Base-by-base conservation (phyloP, 2,888 invertebrate genomes). In the Nebria salina region DNA sequence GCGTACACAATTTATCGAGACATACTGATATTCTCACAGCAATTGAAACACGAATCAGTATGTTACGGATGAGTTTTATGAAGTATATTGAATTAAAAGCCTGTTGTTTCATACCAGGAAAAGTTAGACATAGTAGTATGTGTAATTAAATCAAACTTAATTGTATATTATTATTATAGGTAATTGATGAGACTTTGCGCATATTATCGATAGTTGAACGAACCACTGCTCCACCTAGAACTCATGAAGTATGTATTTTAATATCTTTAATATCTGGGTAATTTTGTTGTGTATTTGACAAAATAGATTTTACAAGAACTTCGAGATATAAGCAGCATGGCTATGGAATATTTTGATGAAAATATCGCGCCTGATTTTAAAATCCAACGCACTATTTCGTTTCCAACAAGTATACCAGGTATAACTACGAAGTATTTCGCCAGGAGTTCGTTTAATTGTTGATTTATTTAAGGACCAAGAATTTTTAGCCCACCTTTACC, bases 341-440 rank as follows among this genome's bases (percentile, higher is more conserved):
- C 98, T 0, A 97, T 98, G 90, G 98, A 98, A 86, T 96, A 98
- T 88, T 98, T 98, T 87, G 97, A 98, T 86, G 97, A 98, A 86
- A 95, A 96, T 86, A 95, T 98, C 83, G 89, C 93, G 76, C 94
- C 94, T 3, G 84, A 84, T 74, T 85, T 88, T 43, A 88, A 87
- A 83, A 85, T 86, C 78, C 83, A 83, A 66, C 82, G 72, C 1
- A 8, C 54, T 11, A 54, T 11, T 6, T 13, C 54, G 13, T 54
- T 54, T 41, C 73, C 41, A 73, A 41, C 73, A 7, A 65, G 1
- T 54, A 54, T 81, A 34, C 73, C 79, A 78, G 72, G 82, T 82
- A 75, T 34, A 34, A 34, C 4, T 1, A 54, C 6, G 2, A 13
- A 54, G 7, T 54, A 54, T 7, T 11, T 11, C 8, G 54, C 7